Evolutionary conservation across 2,113 vertebrate species (phyloP).

Genomic region (Poeciliopsis occidentalis): DNA sequence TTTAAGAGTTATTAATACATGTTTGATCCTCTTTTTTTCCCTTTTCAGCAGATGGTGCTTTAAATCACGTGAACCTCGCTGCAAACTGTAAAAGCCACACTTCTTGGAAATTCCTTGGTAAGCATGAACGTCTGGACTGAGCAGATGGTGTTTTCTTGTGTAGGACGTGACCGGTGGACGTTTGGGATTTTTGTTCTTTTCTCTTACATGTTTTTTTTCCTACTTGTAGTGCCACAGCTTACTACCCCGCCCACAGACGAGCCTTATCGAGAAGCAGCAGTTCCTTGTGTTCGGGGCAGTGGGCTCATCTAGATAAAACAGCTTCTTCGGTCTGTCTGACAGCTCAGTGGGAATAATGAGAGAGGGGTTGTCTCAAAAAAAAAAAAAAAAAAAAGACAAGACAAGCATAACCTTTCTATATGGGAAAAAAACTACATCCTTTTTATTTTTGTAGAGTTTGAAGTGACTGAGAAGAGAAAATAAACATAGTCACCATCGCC

Average conservation of each 20-base stretch:
- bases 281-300: conserved; percentile 53
- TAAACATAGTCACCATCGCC: conserved; percentile 30
- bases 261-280: conserved; percentile 37
- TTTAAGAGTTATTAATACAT: not conserved
- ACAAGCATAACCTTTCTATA: conserved; percentile 44
- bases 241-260: conserved; percentile 5
- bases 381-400: conserved; percentile 43
- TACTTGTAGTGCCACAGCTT: not conserved
- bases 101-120: not conserved
- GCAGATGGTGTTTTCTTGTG: not conserved
- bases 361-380: conserved; percentile 13
- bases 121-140: conserved; percentile 7
- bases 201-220: not conserved
- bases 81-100: not conserved
- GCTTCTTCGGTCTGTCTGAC: conserved; percentile 36
- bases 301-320: conserved; percentile 55
- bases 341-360: conserved; percentile 3
- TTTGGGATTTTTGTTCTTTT: conserved; percentile 23
- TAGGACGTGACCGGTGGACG: conserved; percentile 30
- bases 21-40: not conserved
- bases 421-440: conserved; percentile 1
- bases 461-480: conserved; percentile 11
- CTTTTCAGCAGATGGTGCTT: not conserved
- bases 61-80: not conserved
- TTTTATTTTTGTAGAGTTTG: conserved; percentile 14